Evolutionary conservation across 2,888 invertebrate genomes (phyloP).

Genomic region (Phyto melanocephala): DNA sequence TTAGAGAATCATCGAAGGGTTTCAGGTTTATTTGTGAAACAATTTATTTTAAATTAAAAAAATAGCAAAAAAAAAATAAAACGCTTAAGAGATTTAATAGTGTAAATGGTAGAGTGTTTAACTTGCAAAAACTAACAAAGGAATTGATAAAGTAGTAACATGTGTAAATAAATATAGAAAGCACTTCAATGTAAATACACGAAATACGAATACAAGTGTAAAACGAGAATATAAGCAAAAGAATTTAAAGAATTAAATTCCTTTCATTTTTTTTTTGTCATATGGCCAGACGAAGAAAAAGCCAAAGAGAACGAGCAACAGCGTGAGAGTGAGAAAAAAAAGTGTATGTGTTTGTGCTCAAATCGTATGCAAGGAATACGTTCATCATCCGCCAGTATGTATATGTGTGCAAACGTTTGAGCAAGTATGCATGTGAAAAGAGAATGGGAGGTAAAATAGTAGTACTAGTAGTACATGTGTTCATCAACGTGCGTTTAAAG

Average conservation of each 20-base stretch:
- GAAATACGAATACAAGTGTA: background rate
- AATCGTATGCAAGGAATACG: slow-evolving; percentile 1
- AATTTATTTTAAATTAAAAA: slow-evolving; percentile 12
- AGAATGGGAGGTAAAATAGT: slow-evolving; percentile 11
- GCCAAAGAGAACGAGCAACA: slow-evolving; percentile 6
- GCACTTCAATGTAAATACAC: background rate
- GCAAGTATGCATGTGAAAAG: background rate
- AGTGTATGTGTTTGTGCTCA: slow-evolving; percentile 6
- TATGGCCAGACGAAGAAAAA: slow-evolving; percentile 39
- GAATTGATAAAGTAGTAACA: slow-evolving; percentile 51
- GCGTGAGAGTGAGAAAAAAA: background rate
- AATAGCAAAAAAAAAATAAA: slow-evolving; percentile 15
- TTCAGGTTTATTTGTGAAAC: slow-evolving; percentile 58
- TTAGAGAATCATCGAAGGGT: slow-evolving; percentile 64
- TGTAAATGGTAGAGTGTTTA: slow-evolving; percentile 1
- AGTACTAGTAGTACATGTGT: slow-evolving; percentile 52
- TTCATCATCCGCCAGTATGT: background rate
- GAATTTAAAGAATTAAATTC: slow-evolving; percentile 42
- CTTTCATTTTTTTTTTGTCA: slow-evolving; percentile 20
- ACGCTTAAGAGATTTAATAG: slow-evolving; percentile 1
- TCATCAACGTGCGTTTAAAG: slow-evolving; percentile 54
- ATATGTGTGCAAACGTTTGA: background rate
- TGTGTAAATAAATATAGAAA: slow-evolving; percentile 14
- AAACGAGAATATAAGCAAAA: slow-evolving; percentile 22
- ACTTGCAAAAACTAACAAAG: slow-evolving; percentile 9